Evolutionary conservation across 2,797 vertebrate genomes (phyloP).

Genomic region (Diplodus sargus): DNA sequence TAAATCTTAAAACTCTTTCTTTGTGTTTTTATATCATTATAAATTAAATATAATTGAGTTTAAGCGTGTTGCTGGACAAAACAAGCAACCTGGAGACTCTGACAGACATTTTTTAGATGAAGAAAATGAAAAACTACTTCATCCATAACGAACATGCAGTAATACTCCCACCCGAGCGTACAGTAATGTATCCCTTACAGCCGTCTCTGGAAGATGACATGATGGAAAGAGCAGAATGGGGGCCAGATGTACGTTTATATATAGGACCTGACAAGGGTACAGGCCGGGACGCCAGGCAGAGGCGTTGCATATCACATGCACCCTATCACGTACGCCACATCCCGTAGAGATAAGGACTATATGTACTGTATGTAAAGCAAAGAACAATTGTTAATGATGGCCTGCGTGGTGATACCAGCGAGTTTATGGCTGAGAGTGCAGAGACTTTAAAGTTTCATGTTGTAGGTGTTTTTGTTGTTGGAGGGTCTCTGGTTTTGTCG

Average conservation of each 20-base stretch:
- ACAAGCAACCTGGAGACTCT: not conserved
- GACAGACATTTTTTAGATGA: not conserved
- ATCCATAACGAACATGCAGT: slow-evolving; percentile 5
- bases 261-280: slow-evolving; percentile 74
- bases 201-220: slow-evolving; percentile 66
- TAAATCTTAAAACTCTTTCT: not conserved
- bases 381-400: slow-evolving; percentile 8
- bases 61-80: not conserved
- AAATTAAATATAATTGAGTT: not conserved
- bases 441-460: too few species aligned
- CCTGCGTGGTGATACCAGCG: too few species aligned
- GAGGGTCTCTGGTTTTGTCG: slow-evolving; percentile 17
- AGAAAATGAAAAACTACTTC: not conserved
- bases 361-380: slow-evolving; percentile 48
- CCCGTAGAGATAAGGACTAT: slow-evolving; percentile 48
- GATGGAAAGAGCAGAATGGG: slow-evolving; percentile 74
- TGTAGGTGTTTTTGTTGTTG: too few species aligned
- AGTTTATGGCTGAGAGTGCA: too few species aligned
- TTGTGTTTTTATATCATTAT: too few species aligned
- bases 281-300: slow-evolving; percentile 71
- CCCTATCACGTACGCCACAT: slow-evolving; percentile 70
- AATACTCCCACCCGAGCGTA: slow-evolving; percentile 4
- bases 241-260: slow-evolving; percentile 78
- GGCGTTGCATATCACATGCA: slow-evolving; percentile 63
- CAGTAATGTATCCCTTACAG: slow-evolving; percentile 35